A percentile compares a stretch with the other conserved stretches of the same genome.
Evolutionary conservation across 1,140 invertebrate genomes (phyloP).

Genomic region (Mizuhopecten yessoensis): DNA sequence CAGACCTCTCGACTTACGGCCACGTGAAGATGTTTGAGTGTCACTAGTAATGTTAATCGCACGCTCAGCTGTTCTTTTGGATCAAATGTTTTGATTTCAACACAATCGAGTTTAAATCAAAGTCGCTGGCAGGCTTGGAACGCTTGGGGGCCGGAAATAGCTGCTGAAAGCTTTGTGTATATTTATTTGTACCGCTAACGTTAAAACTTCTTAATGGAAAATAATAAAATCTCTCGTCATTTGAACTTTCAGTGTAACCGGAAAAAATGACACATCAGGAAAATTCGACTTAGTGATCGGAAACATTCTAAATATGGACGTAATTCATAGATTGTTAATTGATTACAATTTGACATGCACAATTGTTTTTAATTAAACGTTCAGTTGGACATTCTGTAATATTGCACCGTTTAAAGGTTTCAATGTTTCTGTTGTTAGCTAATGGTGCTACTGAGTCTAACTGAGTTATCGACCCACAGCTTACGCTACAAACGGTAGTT

Average conservation of each 20-base stretch:
- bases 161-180: background rate
- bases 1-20: background rate
- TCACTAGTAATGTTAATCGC: background rate
- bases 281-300: background rate
- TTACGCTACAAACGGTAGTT: too few species aligned
- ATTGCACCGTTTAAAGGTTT: too few species aligned
- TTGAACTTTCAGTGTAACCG: background rate
- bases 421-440: too few species aligned
- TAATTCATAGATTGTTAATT: background rate
- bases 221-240: background rate
- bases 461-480: too few species aligned
- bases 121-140: background rate
- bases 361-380: too few species aligned
- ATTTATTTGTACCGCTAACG: background rate
- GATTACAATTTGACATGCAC: background rate
- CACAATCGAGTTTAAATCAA: constrained; percentile 26
- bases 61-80: background rate
- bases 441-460: too few species aligned
- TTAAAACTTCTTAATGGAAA: background rate
- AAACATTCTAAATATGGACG: background rate
- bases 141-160: background rate
- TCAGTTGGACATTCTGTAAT: too few species aligned
- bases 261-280: background rate
- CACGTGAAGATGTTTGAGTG: background rate
- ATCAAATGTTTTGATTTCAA: background rate